Base-by-base conservation (phyloP, 2,113 vertebrate genomes). In the Ctenomys sociabilis region DNA sequence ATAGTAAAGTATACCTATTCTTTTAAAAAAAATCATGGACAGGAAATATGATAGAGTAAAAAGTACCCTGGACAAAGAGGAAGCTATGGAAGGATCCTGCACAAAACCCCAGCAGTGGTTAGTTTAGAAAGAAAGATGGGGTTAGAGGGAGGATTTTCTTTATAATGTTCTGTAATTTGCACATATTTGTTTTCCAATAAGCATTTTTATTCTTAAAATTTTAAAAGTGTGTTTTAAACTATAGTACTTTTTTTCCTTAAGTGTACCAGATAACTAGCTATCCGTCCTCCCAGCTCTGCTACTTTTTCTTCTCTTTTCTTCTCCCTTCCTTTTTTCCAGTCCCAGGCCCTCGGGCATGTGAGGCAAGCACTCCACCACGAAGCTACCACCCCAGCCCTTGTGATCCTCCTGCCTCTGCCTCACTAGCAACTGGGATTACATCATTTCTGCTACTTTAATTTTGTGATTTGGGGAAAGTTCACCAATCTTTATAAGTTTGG, bases 211-310 rank as follows among this genome's bases (percentile, higher is more conserved):
- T 63, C 94, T 83, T 94, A n/a, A 94, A 89, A 59, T 68, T 77
- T 87, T 59, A 93, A 96, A 95, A 61, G 70, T 37, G 52, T n/a
- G 2, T 52, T 95, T 91, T 93, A 83, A 96, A 78, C 22, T 32
- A 37, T 95, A 37, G n/a, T 19, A 22, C 6, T 35, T 86, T 93
- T 95, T 88, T 45, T n/a, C n/a, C 35, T 68, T 70, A 87, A 91
- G 21, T 77, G 21, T 78, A 37, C 54, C 81, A 86, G 52, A 92
- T 12, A 95, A 32, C 45, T 80, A 57, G 24, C 68, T 95, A 87
- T 86, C 88, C 40, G 80, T 35, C 52, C 57, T 37, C 52, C 57
- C 28, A 52, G 4, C 22, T 84, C 80, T 85, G 30, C 13, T 45
- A 3, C 16, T 19, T 24, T 37, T 37, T 72, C 35, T 35, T 68